Evolutionary conservation across 2,113 vertebrate species (phyloP).

Genomic region (Ondatra zibethicus): DNA sequence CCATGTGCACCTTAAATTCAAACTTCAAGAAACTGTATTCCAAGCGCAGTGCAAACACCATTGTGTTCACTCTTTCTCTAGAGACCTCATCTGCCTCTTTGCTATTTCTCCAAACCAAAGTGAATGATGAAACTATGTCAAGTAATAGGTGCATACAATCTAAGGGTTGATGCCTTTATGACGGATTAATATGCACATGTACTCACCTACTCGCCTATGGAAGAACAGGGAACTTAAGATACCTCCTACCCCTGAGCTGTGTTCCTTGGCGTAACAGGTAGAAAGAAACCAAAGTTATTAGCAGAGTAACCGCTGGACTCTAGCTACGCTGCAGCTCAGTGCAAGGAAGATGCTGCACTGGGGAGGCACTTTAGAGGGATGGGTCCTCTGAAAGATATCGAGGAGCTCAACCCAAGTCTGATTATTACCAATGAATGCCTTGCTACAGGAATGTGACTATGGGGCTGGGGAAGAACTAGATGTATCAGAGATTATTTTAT

Average conservation of each 20-base stretch:
- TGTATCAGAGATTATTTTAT: background rate
- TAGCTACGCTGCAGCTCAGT: background rate
- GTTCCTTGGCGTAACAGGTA: background rate
- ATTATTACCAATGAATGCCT: background rate
- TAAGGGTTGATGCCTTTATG: background rate
- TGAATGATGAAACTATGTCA: background rate
- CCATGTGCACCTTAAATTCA: background rate
- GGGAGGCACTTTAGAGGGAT: background rate
- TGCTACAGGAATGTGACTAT: background rate
- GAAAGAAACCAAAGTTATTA: background rate
- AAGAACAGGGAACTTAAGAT: background rate
- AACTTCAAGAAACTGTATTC: constrained; percentile 9
- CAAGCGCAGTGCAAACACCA: background rate
- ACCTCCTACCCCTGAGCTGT: background rate
- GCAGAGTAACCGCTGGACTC: background rate
- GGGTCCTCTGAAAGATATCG: background rate
- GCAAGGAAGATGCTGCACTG: background rate
- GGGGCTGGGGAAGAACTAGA: background rate
- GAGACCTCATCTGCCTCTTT: background rate
- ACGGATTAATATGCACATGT: background rate
- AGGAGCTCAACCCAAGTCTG: background rate
- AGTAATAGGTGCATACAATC: constrained; percentile 1
- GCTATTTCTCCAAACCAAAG: background rate
- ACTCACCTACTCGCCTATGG: background rate
- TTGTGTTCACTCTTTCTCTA: background rate